Percentiles rank a stretch among this genome's conserved stretches.
Conservation (phyloP, 2,888 invertebrate genomes). For the Drosophila incognita region DNA sequence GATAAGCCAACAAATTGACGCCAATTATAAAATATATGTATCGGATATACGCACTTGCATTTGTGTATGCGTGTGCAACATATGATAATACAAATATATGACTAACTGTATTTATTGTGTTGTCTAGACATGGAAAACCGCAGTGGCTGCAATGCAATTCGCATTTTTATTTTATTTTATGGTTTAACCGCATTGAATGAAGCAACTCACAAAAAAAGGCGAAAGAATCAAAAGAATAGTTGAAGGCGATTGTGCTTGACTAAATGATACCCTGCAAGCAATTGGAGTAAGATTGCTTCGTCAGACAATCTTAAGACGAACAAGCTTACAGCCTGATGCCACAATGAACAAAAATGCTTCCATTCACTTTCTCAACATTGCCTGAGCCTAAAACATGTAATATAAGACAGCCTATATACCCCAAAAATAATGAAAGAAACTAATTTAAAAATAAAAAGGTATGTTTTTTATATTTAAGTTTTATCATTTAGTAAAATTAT, state of each 20-base stretch:
- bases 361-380: neutral
- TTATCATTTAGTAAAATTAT: neutral
- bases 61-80: slow-evolving; percentile 11
- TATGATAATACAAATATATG: slow-evolving; percentile 77
- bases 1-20: slow-evolving; percentile 66
- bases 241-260: slow-evolving; percentile 5
- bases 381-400: neutral
- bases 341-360: too few relatives aligned
- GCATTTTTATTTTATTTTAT: slow-evolving; percentile 51
- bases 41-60: slow-evolving; percentile 8
- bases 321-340: neutral
- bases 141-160: slow-evolving; percentile 75
- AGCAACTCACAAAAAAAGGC: slow-evolving; percentile 41
- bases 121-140: slow-evolving; percentile 78
- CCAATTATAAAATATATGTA: slow-evolving; percentile 70
- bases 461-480: neutral
- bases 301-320: neutral
- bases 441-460: neutral
- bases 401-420: neutral
- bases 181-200: slow-evolving; percentile 75
- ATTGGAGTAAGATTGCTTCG: neutral
- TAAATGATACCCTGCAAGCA: slow-evolving; percentile 12
- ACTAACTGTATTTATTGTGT: slow-evolving; percentile 81
- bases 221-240: slow-evolving; percentile 1
- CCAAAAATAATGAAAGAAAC: neutral